Percentiles rank a stretch among this genome's conserved stretches.
Conservation (phyloP, 2,797 vertebrate species). For the Babyrousa celebensis region DNA sequence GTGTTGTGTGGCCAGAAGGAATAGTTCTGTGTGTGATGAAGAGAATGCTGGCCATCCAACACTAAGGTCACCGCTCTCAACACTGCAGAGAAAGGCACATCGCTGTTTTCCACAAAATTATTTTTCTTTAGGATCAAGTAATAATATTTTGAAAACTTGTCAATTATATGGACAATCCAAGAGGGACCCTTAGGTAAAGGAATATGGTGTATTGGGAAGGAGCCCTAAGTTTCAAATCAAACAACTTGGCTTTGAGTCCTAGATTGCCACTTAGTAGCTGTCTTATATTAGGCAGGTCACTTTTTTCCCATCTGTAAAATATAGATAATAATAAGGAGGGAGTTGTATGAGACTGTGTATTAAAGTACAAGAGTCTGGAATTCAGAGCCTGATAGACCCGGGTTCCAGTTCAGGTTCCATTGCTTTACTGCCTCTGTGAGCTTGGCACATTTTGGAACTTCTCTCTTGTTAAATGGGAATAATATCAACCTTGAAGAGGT, state of each 20-base stretch:
- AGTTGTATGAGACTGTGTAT: not conserved
- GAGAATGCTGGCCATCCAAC: not conserved
- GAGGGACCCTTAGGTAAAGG: not conserved
- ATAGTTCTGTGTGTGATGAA: not conserved
- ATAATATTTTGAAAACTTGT: not conserved
- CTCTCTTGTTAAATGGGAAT: not conserved
- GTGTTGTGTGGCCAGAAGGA: not conserved
- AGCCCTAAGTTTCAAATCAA: not conserved
- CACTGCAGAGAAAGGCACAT: slow-evolving; percentile 23
- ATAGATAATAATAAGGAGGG: not conserved
- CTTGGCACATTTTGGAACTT: not conserved
- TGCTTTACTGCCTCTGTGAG: not conserved
- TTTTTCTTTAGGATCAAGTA: slow-evolving; percentile 37
- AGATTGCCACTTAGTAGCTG: not conserved
- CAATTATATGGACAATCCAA: not conserved
- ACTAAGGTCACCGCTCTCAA: not conserved
- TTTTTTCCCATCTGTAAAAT: slow-evolving; percentile 6
- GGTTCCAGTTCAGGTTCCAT: not conserved
- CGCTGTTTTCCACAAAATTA: slow-evolving; percentile 40
- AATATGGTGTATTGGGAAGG: not conserved
- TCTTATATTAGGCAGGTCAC: not conserved
- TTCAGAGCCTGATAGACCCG: not conserved
- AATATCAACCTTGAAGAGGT: not conserved
- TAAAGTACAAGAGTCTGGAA: not conserved
- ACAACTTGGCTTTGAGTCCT: not conserved